These are phyloP conservation scores for Meteorus sp. DNA, from an alignment of 1,140 invertebrate species.

Conservation along the genomic window DNA sequence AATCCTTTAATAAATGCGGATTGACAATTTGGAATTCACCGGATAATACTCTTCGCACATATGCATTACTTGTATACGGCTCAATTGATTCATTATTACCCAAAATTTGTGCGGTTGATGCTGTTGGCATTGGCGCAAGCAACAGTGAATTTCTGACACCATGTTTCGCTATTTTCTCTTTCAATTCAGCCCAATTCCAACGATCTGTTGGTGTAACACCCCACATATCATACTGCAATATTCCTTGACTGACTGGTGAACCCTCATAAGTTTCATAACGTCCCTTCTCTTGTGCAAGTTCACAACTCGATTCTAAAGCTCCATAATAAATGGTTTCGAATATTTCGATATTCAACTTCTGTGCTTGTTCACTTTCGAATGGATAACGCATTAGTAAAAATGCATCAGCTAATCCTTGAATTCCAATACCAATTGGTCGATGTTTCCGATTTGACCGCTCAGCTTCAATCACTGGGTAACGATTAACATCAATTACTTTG, in stretches of 20 bases:
- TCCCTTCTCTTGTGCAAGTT: constrained; percentile 85
- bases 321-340: constrained; percentile 99
- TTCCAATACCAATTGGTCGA: constrained; percentile 94
- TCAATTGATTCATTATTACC: constrained; percentile 99
- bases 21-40: constrained; percentile 93
- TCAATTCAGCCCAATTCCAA: constrained; percentile 90
- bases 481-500: constrained; percentile 97
- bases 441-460: constrained; percentile 88
- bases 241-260: constrained; percentile 91
- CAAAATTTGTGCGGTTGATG: constrained; percentile 98
- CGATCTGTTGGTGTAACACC: constrained; percentile 80
- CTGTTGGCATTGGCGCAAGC: constrained; percentile 98
- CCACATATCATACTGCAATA: constrained; percentile 99
- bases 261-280: constrained; percentile 91
- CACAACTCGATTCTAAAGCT: constrained; percentile 94
- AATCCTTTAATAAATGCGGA: constrained; percentile 91
- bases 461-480: constrained; percentile 93
- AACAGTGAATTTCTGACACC: constrained; percentile 94
- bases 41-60: constrained; percentile 89
- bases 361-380: constrained; percentile 86
- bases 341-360: constrained; percentile 89
- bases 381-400: constrained; percentile 94
- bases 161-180: constrained; percentile 84
- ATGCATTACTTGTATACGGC: constrained; percentile 98
- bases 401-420: constrained; percentile 95